Base-by-base conservation (phyloP, 2,888 invertebrate genomes). In the Scaptomyza polygonia region DNA sequence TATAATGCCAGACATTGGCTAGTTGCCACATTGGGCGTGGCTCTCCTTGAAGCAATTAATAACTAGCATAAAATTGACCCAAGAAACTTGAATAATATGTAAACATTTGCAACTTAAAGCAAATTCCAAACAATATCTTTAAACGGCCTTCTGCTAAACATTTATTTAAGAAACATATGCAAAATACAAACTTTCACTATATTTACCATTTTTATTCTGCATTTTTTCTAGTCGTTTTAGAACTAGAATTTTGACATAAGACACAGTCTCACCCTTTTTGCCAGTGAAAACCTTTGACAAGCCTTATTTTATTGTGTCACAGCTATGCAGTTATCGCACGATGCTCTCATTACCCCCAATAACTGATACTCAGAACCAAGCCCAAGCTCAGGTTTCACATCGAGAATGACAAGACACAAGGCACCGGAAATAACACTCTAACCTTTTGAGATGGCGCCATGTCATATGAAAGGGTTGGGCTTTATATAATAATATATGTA, bases 351-450 rank as follows among this genome's bases (percentile, higher is more conserved):
- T 65, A 27, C 61, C 40, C 34, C 25, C 43, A 36, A 58, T 54
- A 48, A 58, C 42, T 65, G 61, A 54, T 44, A 36, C 9, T 21
- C 29, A 12, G 30, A 53, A 57, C 84, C 84, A 61, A 83, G 70
- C 70, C 84, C 65, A 63, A 48, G 59, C 52, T 61, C 64, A 49
- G 18, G 47, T 66, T 43, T 57, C 55, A 54, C 32, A 29, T 47
- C 32, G 64, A 68, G 64, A 68, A 72, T 57, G 64, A 68, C 63
- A 67, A 61, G 49, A 32, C 32, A 32, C 32, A 18, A 67, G 56
- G 27, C 67, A 55, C 56, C 68, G 82, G 88, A 82, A 85, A 63
- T 65, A 75, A 43, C 79, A 72, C 83, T 78, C 81, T 85, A 68
- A 70, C 70, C 79, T 78, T 72, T 73, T 40, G 16, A n/a, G 21